Evolutionary conservation across 2,113 vertebrate genomes (phyloP), one percentile per base, ranked within the genome.

Genomic region (Jaculus jaculus): DNA sequence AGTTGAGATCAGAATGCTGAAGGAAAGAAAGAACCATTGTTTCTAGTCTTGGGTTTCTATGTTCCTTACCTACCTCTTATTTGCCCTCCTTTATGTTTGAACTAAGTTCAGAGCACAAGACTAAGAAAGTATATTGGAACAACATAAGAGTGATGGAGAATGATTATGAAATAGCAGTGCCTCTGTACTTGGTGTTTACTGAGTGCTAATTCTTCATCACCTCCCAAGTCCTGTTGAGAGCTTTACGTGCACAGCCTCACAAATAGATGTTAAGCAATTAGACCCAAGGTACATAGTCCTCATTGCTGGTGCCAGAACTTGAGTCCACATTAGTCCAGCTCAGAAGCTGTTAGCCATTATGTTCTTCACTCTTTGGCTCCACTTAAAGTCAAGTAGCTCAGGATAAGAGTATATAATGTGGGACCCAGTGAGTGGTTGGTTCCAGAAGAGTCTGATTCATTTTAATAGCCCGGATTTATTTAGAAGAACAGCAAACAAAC

Each of bases 401-500:
- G 37, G 68, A 84, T 82, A 65, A 91, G 74, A 82, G 2, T 75
- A 23, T 74, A 17, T 28, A 89, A 84, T 32, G 24, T 24, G 17
- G 30, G 3, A 90, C 15, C 17, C 42, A 84, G 20, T 72, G 34
- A 79, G 47, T 66, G 21, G n/a, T 18, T 73, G 13, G 17, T 54
- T 92, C 60, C 30, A 88, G 54, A 87, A 78, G 88, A 86, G 42
- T 93, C 71, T 58, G 65, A 83, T 92, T 83, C 42, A 87, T 86
- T 77, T 94, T 74, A 93, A 65, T 92, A 93, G 80, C 58, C 18
- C 86, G 81, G 30, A 61, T 77, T 83, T 84, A 94, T 91, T 92
- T 87, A 84, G 32, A 88, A 51, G 86, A 80, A 58, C 37, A 78
- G 47, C 18, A 89, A 84, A 65, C 42, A 75, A 94, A 94, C 12